Conservation (phyloP, 1,140 invertebrate species). For the Drosophila grimshawi region DNA sequence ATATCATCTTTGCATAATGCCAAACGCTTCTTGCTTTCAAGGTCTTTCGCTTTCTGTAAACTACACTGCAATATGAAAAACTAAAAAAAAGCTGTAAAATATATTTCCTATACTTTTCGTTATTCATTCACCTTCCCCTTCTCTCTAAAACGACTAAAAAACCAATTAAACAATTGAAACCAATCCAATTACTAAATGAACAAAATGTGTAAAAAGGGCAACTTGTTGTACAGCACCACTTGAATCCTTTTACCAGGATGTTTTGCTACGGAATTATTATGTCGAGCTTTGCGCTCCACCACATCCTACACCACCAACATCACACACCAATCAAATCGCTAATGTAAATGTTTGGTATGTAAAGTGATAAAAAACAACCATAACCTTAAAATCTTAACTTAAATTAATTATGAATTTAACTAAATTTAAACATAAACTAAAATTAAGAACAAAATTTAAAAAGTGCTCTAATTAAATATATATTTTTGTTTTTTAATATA, state of each 20-base stretch:
- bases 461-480: conserved; percentile 57
- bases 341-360: conserved; percentile 83
- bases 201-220: conserved; percentile 79
- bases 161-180: conserved; percentile 47
- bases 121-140: conserved; percentile 49
- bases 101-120: conserved; percentile 56
- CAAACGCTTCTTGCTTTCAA: conserved; percentile 58
- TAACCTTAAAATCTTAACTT: conserved; percentile 38
- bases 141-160: conserved; percentile 32
- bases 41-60: conserved; percentile 46
- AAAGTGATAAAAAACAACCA: conserved; percentile 64
- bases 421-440: conserved; percentile 19
- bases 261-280: conserved; percentile 83
- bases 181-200: conserved; percentile 57
- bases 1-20: conserved; percentile 42
- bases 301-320: conserved; percentile 82
- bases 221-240: conserved; percentile 84
- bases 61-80: conserved; percentile 31
- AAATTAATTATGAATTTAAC: conserved; percentile 22
- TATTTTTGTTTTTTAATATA: conserved; percentile 32
- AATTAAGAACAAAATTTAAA: conserved; percentile 9
- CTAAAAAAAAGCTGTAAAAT: conserved; percentile 63
- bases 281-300: conserved; percentile 79
- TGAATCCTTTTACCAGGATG: conserved; percentile 84
- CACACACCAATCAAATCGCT: conserved; percentile 83